A percentile compares a stretch with the other conserved stretches of the same genome.
Conservation (phyloP, 2,888 invertebrate species). For the Sturmia bella region DNA sequence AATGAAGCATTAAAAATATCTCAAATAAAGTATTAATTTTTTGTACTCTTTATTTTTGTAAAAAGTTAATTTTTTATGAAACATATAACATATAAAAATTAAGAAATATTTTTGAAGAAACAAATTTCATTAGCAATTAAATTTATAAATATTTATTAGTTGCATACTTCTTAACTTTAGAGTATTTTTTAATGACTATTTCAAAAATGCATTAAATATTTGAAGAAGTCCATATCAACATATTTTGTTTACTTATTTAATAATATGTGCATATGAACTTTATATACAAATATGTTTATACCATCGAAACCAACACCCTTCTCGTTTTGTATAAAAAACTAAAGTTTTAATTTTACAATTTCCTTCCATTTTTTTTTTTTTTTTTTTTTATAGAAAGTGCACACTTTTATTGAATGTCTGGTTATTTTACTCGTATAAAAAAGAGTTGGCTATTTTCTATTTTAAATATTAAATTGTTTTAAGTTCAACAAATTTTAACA, state of each 20-base stretch:
- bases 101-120: constrained; percentile 6
- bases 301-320: constrained; percentile 3
- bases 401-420: no score
- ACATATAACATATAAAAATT: background rate
- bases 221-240: background rate
- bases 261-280: background rate
- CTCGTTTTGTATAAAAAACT: background rate
- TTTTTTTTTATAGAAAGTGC: no score
- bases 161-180: background rate
- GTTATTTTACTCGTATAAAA: no score
- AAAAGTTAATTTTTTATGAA: background rate
- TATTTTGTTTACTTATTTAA: background rate
- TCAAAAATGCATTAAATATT: constrained; percentile 18
- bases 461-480: no score
- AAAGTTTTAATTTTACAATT: background rate
- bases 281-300: background rate
- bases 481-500: no score
- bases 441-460: no score
- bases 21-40: constrained; percentile 3
- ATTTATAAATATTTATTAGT: constrained; percentile 32
- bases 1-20: constrained; percentile 32
- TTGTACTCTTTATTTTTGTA: constrained; percentile 4
- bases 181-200: constrained; percentile 38
- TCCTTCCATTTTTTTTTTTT: background rate
- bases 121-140: background rate